phyloP scores from a whole-genome alignment of 2,113 vertebrate species.

The Nesogale talazaci region DNA sequence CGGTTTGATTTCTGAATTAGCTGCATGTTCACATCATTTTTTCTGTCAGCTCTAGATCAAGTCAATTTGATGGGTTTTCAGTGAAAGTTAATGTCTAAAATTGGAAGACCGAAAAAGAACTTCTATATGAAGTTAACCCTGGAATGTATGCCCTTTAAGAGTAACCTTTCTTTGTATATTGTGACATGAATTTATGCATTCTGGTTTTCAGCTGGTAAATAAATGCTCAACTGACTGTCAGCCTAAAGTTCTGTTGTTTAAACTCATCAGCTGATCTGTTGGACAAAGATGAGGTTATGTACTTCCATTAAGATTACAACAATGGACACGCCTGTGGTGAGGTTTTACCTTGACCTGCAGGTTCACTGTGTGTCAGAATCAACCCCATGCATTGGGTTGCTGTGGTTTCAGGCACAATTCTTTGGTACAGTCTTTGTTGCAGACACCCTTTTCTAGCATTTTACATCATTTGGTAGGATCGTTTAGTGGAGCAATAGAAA shows the following conservation, averaged over 20 bases:
- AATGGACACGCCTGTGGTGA: background rate
- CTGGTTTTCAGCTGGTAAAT: background rate
- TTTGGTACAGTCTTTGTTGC: background rate
- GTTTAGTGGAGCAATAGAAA: too few relatives aligned
- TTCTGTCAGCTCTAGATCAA: background rate
- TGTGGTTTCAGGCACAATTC: background rate
- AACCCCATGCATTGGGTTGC: background rate
- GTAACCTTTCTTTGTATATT: fast-evolving
- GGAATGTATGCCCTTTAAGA: background rate
- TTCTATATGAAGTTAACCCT: background rate
- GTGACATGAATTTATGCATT: background rate
- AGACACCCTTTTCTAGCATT: background rate
- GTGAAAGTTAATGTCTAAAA: background rate
- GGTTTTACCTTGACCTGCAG: background rate
- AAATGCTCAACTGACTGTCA: background rate
- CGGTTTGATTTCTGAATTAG: constrained; percentile 31
- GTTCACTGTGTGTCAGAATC: background rate
- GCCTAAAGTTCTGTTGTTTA: background rate
- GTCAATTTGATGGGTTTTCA: background rate
- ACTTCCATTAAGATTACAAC: background rate
- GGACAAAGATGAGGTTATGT: background rate
- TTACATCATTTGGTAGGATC: background rate
- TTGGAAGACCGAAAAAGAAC: background rate
- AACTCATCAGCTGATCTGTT: background rate
- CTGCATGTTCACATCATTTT: background rate